Evolutionary conservation across 2,113 vertebrate genomes (phyloP).

Genomic region (Reinhardtius hippoglossoides): DNA sequence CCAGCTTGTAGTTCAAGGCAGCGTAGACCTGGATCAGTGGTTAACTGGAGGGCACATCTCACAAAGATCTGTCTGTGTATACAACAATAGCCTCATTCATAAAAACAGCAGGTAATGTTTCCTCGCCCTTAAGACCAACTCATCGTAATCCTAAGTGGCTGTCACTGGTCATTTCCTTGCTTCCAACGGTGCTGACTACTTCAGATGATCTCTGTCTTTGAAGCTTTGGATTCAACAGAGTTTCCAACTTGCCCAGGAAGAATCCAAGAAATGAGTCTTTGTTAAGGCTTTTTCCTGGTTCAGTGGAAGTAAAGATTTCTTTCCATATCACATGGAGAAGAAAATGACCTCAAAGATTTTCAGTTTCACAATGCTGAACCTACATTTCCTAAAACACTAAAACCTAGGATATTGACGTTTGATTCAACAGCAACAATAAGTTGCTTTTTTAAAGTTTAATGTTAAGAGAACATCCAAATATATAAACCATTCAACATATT

Average conservation of each 20-base stretch:
- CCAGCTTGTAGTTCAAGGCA: slow-evolving; percentile 2
- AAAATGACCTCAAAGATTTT: background rate
- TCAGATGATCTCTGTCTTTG: slow-evolving; percentile 18
- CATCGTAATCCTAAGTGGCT: slow-evolving; percentile 19
- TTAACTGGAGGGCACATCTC: background rate
- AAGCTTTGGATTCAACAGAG: slow-evolving; percentile 17
- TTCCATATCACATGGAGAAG: background rate
- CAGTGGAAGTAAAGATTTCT: background rate
- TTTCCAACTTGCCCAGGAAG: background rate
- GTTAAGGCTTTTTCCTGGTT: background rate
- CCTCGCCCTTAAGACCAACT: slow-evolving; percentile 19
- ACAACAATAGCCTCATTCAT: slow-evolving; percentile 45
- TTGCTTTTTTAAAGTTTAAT: background rate
- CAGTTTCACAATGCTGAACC: background rate
- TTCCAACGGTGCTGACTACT: slow-evolving; percentile 8
- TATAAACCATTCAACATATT: slow-evolving; percentile 15
- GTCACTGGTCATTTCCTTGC: slow-evolving; percentile 53
- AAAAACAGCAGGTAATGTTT: slow-evolving; percentile 43
- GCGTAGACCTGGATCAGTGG: background rate
- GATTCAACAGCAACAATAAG: background rate
- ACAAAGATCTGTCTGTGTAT: slow-evolving; percentile 29
- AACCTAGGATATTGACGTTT: background rate
- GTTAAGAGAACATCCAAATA: background rate
- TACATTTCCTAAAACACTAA: background rate
- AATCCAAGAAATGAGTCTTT: background rate